phyloP scores from a whole-genome alignment of 2,797 vertebrate species.

The Percopsis omiscomaycus region DNA sequence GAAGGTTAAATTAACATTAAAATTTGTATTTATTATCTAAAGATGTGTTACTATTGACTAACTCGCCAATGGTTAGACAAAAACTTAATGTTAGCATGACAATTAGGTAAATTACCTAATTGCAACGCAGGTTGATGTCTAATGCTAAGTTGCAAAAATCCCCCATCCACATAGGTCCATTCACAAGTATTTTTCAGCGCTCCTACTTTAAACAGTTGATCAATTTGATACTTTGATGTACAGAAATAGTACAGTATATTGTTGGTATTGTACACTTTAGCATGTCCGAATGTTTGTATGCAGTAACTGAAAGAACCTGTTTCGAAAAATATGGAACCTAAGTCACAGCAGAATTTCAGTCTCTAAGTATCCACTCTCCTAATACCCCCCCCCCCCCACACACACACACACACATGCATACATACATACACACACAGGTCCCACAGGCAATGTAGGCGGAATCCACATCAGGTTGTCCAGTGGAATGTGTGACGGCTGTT shows the following conservation, averaged over 20 bases:
- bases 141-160: too few species aligned
- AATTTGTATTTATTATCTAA: too few species aligned
- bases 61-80: too few species aligned
- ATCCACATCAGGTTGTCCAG: slow-evolving; percentile 32
- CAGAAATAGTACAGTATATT: background rate
- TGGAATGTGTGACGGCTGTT: slow-evolving; percentile 51
- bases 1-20: too few species aligned
- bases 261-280: slow-evolving; percentile 13
- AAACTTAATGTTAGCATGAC: too few species aligned
- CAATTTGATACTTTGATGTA: too few species aligned
- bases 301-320: slow-evolving; percentile 58
- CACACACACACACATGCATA: slow-evolving; percentile 13
- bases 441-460: slow-evolving; percentile 23
- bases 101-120: too few species aligned
- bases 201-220: too few species aligned
- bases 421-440: slow-evolving; percentile 20
- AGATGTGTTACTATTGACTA: too few species aligned
- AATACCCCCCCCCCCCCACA: slow-evolving; percentile 13
- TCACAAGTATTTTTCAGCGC: too few species aligned
- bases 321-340: slow-evolving; percentile 11
- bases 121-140: too few species aligned
- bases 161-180: too few species aligned
- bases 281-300: background rate
- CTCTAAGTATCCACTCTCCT: slow-evolving; percentile 8
- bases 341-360: background rate